Base-by-base conservation (phyloP, 1,140 invertebrate species). In the Rhyacophila brunnea region DNA sequence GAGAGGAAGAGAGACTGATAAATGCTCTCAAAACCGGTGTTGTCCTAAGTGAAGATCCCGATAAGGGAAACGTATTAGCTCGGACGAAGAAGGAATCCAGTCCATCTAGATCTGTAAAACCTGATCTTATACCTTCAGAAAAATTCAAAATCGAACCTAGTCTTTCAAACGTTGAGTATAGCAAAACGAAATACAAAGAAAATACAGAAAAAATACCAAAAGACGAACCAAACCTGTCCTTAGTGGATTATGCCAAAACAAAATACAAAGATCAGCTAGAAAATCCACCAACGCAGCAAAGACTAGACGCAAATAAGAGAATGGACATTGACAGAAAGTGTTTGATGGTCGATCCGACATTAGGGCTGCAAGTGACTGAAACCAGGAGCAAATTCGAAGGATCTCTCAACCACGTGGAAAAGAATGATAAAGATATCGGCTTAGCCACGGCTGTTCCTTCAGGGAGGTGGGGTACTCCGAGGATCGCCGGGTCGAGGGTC, bases 1-100 rank as follows among this genome's bases (percentile, higher is more conserved):
- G 87, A 1, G 90, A 91, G 69, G 90, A 92, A 69, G 89, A 92
- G 69, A 75, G 87, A 47, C 74, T 92, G 36, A 86, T 92, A 61
- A 85, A 90, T 61, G 89, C 89, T 0, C 70, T 92, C 28, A 87
- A 90, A 65, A 89, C 88, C 7, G 88, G 89, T 5, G 81, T 83
- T 9, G 80, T 90, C 1, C 81, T 89, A 1, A 80, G 80, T 9
- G 78, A 83, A 17, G 65, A 59, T 13, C 40, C 28, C 9, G 17
- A 66, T 52, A 17, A 49, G 7, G 50, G 62, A 6, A 58, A 50
- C 32, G 45, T 48, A 13, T 34, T 54, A 9, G 18, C 42, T 18
- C 49, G 45, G 36, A 6, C 40, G 6, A 68, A 68, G 45, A 66
- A 66, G 59, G 70, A 66, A 44, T 62, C 56, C n/a, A 66, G 46